These are phyloP conservation scores for Tympanoctomys barrerae DNA, from an alignment of 2,797 vertebrate species.

Conservation along the genomic window DNA sequence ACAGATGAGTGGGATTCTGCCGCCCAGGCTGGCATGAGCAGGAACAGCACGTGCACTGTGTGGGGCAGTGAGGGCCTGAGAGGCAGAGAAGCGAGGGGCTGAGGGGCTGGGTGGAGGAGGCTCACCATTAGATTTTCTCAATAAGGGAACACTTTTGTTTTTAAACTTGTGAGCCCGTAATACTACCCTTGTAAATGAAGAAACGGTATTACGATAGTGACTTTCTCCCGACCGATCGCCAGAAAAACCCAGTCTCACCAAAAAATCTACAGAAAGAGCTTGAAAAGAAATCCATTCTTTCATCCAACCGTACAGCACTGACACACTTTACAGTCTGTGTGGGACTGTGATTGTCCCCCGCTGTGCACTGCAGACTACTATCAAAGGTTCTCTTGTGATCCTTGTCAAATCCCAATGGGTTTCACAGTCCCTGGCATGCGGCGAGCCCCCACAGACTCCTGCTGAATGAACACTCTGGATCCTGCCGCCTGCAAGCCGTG, in stretches of 20 bases:
- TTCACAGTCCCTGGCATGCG: not conserved
- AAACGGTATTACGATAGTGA: not conserved
- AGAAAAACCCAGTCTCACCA: not conserved
- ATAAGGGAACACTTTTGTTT: not conserved
- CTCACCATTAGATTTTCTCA: not conserved
- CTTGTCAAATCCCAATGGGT: not conserved
- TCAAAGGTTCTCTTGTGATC: not conserved
- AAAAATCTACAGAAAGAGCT: not conserved
- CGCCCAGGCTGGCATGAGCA: not conserved
- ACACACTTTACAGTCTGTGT: not conserved
- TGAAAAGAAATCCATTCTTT: not conserved
- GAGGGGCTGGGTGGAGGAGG: not conserved
- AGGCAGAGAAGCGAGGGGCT: not conserved
- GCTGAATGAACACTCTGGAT: not conserved
- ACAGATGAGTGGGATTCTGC: not conserved
- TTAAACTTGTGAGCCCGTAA: not conserved
- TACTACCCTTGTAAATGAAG: not conserved
- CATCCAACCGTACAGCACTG: not conserved
- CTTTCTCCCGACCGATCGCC: not conserved
- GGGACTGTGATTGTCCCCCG: rapidly evolving
- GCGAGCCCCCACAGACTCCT: not conserved
- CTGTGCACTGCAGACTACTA: not conserved
- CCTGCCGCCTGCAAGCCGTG: not conserved
- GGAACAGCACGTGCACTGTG: not conserved
- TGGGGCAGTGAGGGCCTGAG: not conserved